A percentile compares a stretch with the other conserved stretches of the same genome.
phyloP scores from a whole-genome alignment of 2,888 invertebrate species.

The Nymphalis polychloros region DNA sequence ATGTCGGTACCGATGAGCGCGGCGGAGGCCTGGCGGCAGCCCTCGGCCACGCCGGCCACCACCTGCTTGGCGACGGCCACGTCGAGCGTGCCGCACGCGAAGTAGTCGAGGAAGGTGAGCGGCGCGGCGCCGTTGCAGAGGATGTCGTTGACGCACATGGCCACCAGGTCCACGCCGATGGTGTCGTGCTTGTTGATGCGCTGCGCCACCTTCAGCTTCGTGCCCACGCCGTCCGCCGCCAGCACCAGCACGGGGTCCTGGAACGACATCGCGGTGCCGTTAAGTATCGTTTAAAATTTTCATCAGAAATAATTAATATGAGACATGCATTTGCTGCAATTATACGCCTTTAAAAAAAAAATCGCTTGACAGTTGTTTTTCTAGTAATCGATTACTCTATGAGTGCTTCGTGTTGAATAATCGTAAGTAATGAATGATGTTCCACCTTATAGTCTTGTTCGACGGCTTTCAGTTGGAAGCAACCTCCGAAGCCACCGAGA shows the following conservation, averaged over 20 bases:
- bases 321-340: no score
- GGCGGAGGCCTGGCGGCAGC: conserved; percentile 91
- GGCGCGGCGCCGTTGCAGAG: conserved; percentile 97
- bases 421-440: neutral
- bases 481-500: conserved; percentile 94
- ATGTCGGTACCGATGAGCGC: conserved; percentile 90
- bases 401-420: neutral
- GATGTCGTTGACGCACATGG: conserved; percentile 99
- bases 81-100: conserved; percentile 92
- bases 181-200: conserved; percentile 87
- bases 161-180: conserved; percentile 97
- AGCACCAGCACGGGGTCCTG: conserved; percentile 94
- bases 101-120: conserved; percentile 97
- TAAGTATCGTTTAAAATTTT: no score
- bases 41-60: conserved; percentile 90
- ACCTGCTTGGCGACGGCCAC: conserved; percentile 86
- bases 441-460: conserved; percentile 72
- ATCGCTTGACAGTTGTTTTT: no score
- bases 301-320: no score
- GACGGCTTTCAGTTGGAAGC: conserved; percentile 89
- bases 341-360: no score
- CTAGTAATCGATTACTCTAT: no score
- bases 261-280: neutral
- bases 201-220: conserved; percentile 96
- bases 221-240: conserved; percentile 99